A percentile compares a stretch with the other conserved stretches of the same genome.
Evolutionary conservation across 2,113 vertebrate species (phyloP).

Genomic region (Corythoichthys intestinalis): DNA sequence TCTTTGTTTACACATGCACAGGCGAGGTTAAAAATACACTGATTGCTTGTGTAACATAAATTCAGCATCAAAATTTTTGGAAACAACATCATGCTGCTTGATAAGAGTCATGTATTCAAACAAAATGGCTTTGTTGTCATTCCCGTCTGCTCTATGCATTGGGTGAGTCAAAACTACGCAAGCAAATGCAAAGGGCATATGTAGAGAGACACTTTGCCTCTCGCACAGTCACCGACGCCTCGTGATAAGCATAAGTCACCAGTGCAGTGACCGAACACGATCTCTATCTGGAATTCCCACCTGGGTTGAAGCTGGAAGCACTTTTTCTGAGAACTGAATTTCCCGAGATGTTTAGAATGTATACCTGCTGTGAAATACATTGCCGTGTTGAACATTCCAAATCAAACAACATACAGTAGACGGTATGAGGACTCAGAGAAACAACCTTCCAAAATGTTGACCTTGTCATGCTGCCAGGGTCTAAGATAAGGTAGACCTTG

Average conservation of each 20-base stretch:
- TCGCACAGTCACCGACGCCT: neutral
- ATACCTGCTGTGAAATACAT: neutral
- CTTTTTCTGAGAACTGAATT: conserved; percentile 6
- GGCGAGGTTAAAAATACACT: conserved; percentile 6
- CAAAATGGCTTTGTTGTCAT: neutral
- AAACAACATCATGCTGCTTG: neutral
- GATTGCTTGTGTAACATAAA: neutral
- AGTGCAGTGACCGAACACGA: conserved; percentile 15
- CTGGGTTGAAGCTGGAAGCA: neutral
- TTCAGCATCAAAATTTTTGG: neutral
- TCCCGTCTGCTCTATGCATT: neutral
- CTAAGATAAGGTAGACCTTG: conserved; percentile 31
- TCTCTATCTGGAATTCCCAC: conserved; percentile 2
- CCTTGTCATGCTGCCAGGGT: conserved; percentile 42
- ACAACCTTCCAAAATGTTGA: conserved; percentile 9
- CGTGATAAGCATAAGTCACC: conserved; percentile 17
- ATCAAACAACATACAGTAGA: neutral
- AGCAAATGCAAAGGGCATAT: neutral
- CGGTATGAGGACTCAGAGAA: conserved; percentile 1
- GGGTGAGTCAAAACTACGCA: neutral
- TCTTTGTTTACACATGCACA: neutral
- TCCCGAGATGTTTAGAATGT: neutral
- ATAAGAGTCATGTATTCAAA: neutral
- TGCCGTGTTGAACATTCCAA: neutral
- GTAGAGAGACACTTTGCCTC: neutral